Conservation (phyloP, 2,797 vertebrate species). For the Acrossocheilus wenchowensis region DNA sequence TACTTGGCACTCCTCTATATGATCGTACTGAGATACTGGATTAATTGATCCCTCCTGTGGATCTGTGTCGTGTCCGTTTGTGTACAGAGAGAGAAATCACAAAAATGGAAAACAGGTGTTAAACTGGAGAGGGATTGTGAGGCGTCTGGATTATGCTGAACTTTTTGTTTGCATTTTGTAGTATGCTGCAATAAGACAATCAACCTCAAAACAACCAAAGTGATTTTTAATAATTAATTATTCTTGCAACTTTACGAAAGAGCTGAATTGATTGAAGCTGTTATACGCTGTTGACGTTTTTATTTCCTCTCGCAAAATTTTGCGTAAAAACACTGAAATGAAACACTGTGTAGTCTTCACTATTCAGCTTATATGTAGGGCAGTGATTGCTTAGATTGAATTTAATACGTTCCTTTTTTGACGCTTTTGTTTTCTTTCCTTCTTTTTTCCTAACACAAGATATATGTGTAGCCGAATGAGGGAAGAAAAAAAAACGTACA, state of each 20-base stretch:
- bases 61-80: slow-evolving; percentile 18
- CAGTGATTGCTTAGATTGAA: not conserved
- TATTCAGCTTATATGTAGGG: not conserved
- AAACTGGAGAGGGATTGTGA: slow-evolving; percentile 7
- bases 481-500: not conserved
- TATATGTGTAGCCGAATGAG: not conserved
- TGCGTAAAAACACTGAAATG: not conserved
- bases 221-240: not conserved
- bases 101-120: slow-evolving; percentile 41
- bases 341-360: not conserved
- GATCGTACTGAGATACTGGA: not conserved
- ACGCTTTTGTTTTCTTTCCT: not conserved
- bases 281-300: not conserved
- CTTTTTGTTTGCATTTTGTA: not conserved
- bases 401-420: not conserved
- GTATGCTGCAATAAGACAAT: not conserved
- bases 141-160: not conserved
- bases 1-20: not conserved
- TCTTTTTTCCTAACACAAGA: not conserved
- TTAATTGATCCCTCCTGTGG: slow-evolving; percentile 17
- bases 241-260: not conserved
- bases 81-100: slow-evolving; percentile 26
- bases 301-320: not conserved
- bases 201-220: not conserved
- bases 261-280: not conserved